These are phyloP conservation scores for Chloebia gouldiae DNA, from an alignment of 2,113 vertebrate genomes.

Conservation along the genomic window DNA sequence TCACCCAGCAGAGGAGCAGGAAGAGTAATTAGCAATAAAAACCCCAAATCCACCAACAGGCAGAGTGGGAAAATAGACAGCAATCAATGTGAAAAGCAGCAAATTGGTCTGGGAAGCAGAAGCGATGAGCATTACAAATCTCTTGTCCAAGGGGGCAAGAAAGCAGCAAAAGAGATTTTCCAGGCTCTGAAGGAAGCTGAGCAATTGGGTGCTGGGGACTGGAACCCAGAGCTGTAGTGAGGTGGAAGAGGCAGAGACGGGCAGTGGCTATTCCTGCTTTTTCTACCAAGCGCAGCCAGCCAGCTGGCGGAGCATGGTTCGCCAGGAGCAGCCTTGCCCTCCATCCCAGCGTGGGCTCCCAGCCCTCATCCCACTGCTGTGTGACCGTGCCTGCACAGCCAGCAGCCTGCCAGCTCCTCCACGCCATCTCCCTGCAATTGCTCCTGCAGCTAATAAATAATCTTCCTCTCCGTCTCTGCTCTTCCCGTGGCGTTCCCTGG, in stretches of 20 bases:
- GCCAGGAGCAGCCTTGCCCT: neutral
- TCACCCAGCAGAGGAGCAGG: neutral
- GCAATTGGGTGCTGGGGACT: fast-evolving
- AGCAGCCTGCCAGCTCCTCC: slow-evolving; percentile 14
- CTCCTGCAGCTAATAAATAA: slow-evolving; percentile 18
- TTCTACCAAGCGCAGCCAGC: fast-evolving
- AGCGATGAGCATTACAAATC: neutral
- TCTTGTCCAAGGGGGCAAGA: neutral
- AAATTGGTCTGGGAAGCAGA: neutral
- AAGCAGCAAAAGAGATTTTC: neutral
- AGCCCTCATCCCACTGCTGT: neutral
- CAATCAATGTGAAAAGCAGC: neutral
- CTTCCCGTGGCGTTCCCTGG: neutral
- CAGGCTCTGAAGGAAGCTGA: neutral
- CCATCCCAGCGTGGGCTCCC: fast-evolving
- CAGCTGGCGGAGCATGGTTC: fast-evolving
- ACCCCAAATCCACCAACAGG: neutral
- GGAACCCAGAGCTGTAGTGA: neutral
- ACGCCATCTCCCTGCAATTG: neutral
- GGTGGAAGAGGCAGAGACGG: neutral
- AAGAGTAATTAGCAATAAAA: neutral
- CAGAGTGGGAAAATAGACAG: neutral
- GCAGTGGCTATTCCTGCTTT: neutral
- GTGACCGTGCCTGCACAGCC: neutral
- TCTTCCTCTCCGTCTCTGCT: neutral